These are phyloP conservation scores for Parus major DNA, from an alignment of 2,113 vertebrate species.

Conservation along the genomic window DNA sequence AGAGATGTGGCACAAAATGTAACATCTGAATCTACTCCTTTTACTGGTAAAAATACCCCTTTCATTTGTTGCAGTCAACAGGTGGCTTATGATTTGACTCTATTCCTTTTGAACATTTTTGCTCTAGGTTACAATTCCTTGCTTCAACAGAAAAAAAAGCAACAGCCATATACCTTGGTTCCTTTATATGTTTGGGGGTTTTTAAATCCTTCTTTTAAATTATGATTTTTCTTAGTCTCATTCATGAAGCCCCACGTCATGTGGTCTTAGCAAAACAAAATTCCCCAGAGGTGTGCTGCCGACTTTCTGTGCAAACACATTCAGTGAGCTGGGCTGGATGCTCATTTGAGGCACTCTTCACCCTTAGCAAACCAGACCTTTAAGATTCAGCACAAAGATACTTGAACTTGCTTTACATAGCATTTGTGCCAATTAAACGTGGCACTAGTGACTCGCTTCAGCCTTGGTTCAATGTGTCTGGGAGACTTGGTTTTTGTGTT, in stretches of 20 bases:
- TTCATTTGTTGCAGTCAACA: background rate
- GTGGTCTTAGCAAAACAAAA: background rate
- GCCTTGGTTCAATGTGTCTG: background rate
- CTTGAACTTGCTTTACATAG: background rate
- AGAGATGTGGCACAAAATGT: background rate
- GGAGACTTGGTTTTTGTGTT: background rate
- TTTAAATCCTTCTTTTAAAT: background rate
- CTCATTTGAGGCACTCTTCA: background rate
- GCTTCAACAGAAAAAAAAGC: background rate
- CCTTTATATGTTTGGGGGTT: fast-evolving
- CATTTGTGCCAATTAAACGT: background rate
- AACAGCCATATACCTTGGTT: background rate
- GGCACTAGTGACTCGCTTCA: background rate
- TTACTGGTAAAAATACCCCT: background rate
- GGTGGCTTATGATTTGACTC: background rate
- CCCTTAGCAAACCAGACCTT: background rate
- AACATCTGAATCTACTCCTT: background rate
- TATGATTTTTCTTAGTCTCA: background rate
- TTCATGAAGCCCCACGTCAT: background rate
- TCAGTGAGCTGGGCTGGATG: background rate
- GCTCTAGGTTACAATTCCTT: background rate
- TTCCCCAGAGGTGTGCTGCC: background rate
- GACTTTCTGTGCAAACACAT: background rate
- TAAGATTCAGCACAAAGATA: background rate
- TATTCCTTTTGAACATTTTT: background rate